These are phyloP conservation scores for Hedya salicella DNA, from an alignment of 2,888 invertebrate species.

Conservation along the genomic window DNA sequence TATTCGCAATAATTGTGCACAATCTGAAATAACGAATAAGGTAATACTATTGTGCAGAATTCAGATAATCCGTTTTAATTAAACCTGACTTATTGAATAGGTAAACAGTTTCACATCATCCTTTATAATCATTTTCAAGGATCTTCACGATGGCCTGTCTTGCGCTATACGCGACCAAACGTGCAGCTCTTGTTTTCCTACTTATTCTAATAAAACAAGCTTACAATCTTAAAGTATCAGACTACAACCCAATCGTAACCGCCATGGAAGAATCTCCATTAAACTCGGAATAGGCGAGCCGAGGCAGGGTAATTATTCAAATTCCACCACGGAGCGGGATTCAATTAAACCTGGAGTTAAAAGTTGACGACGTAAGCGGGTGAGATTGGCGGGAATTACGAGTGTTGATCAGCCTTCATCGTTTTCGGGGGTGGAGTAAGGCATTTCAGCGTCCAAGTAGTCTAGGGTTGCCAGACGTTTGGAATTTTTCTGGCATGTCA, in stretches of 20 bases:
- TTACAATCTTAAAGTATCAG: background rate
- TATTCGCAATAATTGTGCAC: no score
- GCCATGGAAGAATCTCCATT: background rate
- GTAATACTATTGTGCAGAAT: no score
- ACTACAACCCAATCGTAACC: background rate
- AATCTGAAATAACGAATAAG: no score
- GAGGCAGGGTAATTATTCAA: conserved; percentile 1
- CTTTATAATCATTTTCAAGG: no score
- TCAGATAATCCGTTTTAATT: no score
- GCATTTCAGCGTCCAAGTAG: no score
- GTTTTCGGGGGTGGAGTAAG: background rate
- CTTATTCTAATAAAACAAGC: background rate
- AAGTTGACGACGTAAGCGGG: conserved; percentile 3
- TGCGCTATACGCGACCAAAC: no score
- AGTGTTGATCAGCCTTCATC: background rate
- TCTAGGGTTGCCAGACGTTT: no score
- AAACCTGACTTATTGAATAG: no score
- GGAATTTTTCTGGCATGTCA: no score
- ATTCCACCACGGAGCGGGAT: background rate
- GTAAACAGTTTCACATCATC: no score
- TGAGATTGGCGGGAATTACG: background rate
- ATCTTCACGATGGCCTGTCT: no score
- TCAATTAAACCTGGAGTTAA: conserved; percentile 1
- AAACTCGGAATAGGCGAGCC: background rate
- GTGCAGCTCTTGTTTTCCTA: background rate